Evolutionary conservation across 2,888 invertebrate species (phyloP).

Genomic region (Anoplius nigerrimus): DNA sequence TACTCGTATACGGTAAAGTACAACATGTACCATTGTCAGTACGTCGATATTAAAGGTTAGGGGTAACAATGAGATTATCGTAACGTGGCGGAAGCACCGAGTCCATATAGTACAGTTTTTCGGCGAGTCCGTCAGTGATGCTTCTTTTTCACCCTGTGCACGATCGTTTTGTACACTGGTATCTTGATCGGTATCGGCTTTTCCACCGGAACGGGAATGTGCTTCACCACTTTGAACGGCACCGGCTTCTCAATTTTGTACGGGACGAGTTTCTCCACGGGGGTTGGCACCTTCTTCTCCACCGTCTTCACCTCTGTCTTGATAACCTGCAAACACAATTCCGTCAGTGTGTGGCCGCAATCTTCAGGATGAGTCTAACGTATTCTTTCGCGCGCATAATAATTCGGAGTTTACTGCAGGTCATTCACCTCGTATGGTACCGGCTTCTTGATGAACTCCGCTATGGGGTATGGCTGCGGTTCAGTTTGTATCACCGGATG

Average conservation of each 20-base stretch:
- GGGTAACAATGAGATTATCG: too few relatives aligned
- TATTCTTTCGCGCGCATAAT: too few relatives aligned
- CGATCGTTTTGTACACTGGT: conserved; percentile 82
- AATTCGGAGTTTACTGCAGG: neutral
- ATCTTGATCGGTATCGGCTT: conserved; percentile 83
- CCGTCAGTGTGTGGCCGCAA: too few relatives aligned
- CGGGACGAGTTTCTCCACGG: conserved; percentile 81
- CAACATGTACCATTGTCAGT: too few relatives aligned
- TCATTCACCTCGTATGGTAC: conserved; percentile 63
- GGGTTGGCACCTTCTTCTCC: conserved; percentile 77
- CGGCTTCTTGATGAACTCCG: conserved; percentile 81
- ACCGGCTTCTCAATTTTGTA: conserved; percentile 83
- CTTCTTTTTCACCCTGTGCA: conserved; percentile 79
- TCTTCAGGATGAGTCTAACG: too few relatives aligned
- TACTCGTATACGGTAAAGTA: too few relatives aligned
- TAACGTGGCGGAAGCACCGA: neutral
- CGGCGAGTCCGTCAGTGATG: conserved; percentile 9
- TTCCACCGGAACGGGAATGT: conserved; percentile 80
- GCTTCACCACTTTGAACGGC: conserved; percentile 81
- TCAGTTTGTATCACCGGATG: conserved; percentile 77
- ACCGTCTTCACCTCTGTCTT: conserved; percentile 57
- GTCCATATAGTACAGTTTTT: neutral
- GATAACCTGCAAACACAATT: conserved; percentile 51
- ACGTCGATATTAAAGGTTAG: too few relatives aligned
- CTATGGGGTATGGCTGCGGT: conserved; percentile 81